phyloP scores from a whole-genome alignment of 2,113 vertebrate genomes.

The Psephotus haematonotus region DNA sequence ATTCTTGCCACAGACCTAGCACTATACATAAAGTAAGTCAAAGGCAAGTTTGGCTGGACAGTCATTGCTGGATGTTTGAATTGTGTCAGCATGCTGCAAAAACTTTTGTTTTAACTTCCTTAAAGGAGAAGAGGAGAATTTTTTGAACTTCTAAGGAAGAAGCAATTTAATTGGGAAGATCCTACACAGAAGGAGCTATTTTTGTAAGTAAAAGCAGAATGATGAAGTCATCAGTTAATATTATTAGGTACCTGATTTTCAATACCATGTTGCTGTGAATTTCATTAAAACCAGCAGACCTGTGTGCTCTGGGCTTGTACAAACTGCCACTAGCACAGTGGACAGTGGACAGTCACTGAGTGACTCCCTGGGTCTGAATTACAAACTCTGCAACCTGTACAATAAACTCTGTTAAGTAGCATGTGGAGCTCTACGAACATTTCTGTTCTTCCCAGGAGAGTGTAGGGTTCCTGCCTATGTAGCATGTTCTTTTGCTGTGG shows the following conservation, averaged over 20 bases:
- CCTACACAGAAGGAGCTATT: conserved; percentile 90
- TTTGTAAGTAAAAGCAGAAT: conserved; percentile 79
- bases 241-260: background rate
- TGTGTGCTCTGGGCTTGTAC: background rate
- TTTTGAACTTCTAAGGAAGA: conserved; percentile 93
- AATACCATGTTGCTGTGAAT: background rate
- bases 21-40: conserved; percentile 94
- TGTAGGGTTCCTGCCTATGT: background rate
- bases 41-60: background rate
- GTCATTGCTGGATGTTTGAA: background rate
- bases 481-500: background rate
- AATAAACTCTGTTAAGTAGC: background rate
- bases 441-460: background rate
- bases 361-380: background rate
- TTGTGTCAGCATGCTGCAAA: background rate
- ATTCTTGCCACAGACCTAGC: conserved; percentile 97
- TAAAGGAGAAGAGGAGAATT: conserved; percentile 88
- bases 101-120: conserved; percentile 45
- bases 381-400: background rate
- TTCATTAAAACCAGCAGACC: background rate
- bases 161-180: conserved; percentile 89
- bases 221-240: background rate
- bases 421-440: background rate
- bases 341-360: background rate
- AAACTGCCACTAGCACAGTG: background rate